A percentile compares a stretch with the other conserved stretches of the same genome.
phyloP scores from a whole-genome alignment of 2,113 vertebrate genomes.

The Coptodon rendalli region DNA sequence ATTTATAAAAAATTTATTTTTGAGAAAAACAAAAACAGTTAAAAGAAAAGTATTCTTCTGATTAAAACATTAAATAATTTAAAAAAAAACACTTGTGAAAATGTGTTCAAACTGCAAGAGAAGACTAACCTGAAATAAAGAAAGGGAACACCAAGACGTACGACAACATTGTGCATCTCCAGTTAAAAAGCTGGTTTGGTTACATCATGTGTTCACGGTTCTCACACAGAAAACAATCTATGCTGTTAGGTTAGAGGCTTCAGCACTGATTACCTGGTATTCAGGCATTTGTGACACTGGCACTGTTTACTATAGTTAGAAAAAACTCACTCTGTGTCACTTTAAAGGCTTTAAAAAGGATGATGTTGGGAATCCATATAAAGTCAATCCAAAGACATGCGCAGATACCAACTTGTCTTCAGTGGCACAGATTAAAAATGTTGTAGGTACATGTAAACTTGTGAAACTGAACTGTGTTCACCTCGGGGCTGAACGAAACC shows the following conservation, averaged over 20 bases:
- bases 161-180: not conserved
- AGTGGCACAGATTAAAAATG: not conserved
- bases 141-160: not conserved
- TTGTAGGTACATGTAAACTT: not conserved
- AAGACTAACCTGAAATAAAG: not conserved
- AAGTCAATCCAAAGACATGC: not conserved
- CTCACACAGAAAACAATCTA: not conserved
- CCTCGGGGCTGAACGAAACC: not conserved
- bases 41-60: not conserved
- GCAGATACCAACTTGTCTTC: fast-evolving
- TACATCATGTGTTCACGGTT: not conserved
- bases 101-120: not conserved
- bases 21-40: not conserved
- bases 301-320: not conserved
- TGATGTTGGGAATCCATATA: not conserved
- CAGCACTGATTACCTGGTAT: not conserved
- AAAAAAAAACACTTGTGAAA: not conserved
- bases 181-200: not conserved
- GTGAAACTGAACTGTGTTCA: not conserved
- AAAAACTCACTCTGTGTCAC: not conserved
- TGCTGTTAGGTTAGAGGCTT: not conserved
- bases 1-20: fast-evolving
- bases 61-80: not conserved
- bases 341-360: not conserved
- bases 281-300: not conserved